Conservation (phyloP, 2,888 invertebrate species). For the Scelioninae gen. 2 region DNA sequence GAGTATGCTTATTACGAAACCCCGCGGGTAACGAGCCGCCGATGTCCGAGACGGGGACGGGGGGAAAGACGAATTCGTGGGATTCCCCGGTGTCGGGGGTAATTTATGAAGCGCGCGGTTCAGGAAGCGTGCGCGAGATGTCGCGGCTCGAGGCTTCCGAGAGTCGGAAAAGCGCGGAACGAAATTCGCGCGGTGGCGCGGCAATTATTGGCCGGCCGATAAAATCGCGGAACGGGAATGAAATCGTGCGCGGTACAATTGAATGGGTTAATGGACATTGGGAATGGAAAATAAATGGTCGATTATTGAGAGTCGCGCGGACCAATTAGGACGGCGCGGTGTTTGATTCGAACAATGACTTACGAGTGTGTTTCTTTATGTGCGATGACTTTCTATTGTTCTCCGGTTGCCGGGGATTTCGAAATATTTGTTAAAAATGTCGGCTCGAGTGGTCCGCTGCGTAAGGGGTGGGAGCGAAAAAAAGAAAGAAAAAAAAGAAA, state of each 20-base stretch:
- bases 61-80: slow-evolving; percentile 51
- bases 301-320: slow-evolving; percentile 18
- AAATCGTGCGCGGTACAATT: slow-evolving; percentile 26
- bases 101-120: slow-evolving; percentile 43
- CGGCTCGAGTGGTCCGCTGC: slow-evolving; percentile 11
- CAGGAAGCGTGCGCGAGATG: slow-evolving; percentile 46
- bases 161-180: not conserved
- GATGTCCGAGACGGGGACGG: slow-evolving; percentile 16
- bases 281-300: not conserved
- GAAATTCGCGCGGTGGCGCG: too few relatives aligned
- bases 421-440: slow-evolving; percentile 42
- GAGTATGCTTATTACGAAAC: slow-evolving; percentile 60
- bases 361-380: slow-evolving; percentile 35
- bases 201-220: slow-evolving; percentile 2
- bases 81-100: slow-evolving; percentile 57
- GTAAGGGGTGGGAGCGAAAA: not conserved
- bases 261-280: slow-evolving; percentile 22
- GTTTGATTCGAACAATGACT: slow-evolving; percentile 31
- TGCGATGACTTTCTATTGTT: slow-evolving; percentile 33
- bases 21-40: slow-evolving; percentile 61
- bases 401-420: not conserved
- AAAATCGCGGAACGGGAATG: not conserved
- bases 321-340: slow-evolving; percentile 28
- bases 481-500: too few relatives aligned
- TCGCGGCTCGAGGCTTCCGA: slow-evolving; percentile 34